phyloP scores from a whole-genome alignment of 2,113 vertebrate species.

The Ascaphus truei region DNA sequence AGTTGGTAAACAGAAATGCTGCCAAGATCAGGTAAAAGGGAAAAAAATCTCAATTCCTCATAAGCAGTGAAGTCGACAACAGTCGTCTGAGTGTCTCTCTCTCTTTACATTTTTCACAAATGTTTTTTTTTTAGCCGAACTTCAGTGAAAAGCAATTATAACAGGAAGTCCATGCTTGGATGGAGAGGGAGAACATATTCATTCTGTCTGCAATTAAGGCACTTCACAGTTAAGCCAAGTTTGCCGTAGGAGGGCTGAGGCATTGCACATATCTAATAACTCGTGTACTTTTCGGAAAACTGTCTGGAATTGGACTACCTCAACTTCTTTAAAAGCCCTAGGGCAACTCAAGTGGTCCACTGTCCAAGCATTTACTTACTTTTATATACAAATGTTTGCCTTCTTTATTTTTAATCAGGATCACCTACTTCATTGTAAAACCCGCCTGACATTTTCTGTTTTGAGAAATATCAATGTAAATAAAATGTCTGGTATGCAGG shows the following conservation, averaged over 20 bases:
- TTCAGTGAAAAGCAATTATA: background rate
- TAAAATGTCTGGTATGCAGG: too few species aligned
- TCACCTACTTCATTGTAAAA: too few species aligned
- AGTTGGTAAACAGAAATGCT: background rate
- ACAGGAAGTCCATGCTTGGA: background rate
- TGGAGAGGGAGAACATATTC: slow-evolving; percentile 1
- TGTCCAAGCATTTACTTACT: background rate
- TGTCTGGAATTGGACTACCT: background rate
- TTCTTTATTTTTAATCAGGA: too few species aligned
- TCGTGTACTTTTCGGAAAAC: background rate
- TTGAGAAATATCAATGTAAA: too few species aligned
- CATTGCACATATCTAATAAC: background rate
- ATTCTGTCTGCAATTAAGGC: slow-evolving; percentile 21
- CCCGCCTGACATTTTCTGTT: too few species aligned
- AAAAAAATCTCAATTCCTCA: too few species aligned
- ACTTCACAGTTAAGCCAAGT: background rate
- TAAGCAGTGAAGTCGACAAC: background rate
- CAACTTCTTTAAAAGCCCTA: background rate
- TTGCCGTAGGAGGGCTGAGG: background rate
- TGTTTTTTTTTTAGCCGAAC: background rate
- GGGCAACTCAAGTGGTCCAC: background rate
- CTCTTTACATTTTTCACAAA: background rate
- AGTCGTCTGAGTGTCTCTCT: background rate
- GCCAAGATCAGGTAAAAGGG: background rate
- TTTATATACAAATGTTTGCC: background rate